phyloP scores from a whole-genome alignment of 2,113 vertebrate species.

The Galemys pyrenaicus region DNA sequence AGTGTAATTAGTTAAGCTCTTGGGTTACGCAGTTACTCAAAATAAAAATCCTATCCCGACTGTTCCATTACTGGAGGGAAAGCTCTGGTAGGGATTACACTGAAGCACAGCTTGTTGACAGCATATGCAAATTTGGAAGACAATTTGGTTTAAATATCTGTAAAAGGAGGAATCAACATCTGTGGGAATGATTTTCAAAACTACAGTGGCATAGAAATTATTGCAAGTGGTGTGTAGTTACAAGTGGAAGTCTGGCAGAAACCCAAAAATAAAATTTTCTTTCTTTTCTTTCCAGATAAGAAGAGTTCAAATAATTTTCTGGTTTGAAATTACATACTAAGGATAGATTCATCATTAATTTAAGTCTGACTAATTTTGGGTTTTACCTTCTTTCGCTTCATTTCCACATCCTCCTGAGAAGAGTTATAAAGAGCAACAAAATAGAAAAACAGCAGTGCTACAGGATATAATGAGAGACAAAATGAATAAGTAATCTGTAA shows the following conservation, averaged over 20 bases:
- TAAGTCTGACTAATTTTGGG: background rate
- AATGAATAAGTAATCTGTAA: background rate
- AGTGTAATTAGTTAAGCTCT: conserved; percentile 41
- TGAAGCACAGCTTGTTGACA: conserved; percentile 3
- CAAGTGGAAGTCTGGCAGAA: background rate
- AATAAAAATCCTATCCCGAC: background rate
- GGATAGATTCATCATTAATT: background rate
- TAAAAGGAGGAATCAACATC: conserved; percentile 38
- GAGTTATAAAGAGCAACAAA: background rate
- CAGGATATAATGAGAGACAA: background rate
- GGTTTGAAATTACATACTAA: background rate
- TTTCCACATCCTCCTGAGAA: background rate
- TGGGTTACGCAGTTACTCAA: conserved; percentile 38
- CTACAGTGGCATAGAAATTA: background rate
- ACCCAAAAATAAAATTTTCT: background rate
- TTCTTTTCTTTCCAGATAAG: background rate
- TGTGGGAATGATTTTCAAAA: conserved; percentile 39
- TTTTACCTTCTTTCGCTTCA: background rate
- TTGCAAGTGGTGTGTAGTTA: background rate
- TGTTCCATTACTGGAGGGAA: background rate
- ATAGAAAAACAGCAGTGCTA: background rate
- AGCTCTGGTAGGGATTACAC: background rate
- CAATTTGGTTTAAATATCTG: conserved; percentile 22
- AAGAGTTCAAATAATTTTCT: background rate
- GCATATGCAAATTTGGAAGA: conserved; percentile 40